Evolutionary conservation across 2,113 vertebrate species (phyloP), one percentile per base, ranked within the genome.

Genomic region (Columbina picui): DNA sequence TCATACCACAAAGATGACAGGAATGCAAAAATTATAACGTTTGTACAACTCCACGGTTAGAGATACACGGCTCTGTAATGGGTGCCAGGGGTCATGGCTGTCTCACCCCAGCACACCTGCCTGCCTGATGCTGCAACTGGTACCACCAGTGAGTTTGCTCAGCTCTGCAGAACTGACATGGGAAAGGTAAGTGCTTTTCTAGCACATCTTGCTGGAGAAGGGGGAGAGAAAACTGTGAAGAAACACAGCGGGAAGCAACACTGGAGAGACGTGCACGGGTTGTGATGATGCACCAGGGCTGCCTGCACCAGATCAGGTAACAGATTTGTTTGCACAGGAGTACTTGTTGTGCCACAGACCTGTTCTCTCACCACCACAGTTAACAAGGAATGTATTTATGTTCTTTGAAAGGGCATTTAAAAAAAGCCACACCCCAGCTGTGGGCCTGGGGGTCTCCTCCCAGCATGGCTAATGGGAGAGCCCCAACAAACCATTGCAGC

Each of bases 171-270:
- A 87, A 73, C 43, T 63, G 19, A 16, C 19, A 8, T 4, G 45
- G 30, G 29, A 60, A 89, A 86, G 21, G 19, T 67, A 34, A 57
- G 71, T 19, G 57, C 67, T n/a, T 34, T 82, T 71, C 26, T 14
- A 76, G 41, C 32, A 55, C 4, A 1, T 59, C 75, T 74, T 32
- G 29, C 39, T 52, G 49, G 23, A 89, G 56, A 41, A 32, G 38
- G 57, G 60, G 55, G n/a, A 78, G 16, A 26, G 21, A 73, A 89
- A 75, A 59, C 4, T n/a, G 49, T 39, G 70, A 69, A 65, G 18
- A 9, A 27, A 38, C 0, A 0, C 3, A 1, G 59, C 9, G 6
- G 39, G 38, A 76, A 90, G 50, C 38, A 57, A 8, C 1, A 0
- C 27, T 61, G 77, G 27, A 52, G 23, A 75, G 20, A 71, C 1